Evolutionary conservation across 1,140 invertebrate genomes (phyloP), one percentile per base, ranked within the genome.

Genomic region (Drosophila repleta): DNA sequence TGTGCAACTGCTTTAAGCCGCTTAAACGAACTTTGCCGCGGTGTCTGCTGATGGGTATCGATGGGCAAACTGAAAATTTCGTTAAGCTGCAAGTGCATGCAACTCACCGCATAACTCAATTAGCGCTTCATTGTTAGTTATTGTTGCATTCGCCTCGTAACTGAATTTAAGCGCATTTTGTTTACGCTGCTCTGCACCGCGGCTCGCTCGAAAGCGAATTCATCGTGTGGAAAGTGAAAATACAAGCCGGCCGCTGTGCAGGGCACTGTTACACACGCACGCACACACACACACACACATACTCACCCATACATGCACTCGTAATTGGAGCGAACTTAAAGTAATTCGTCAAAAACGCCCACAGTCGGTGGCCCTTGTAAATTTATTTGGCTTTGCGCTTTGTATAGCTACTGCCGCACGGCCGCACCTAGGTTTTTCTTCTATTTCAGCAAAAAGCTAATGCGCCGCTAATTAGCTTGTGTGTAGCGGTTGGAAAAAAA

Each of bases 401-500:
- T 77, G 61, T 53, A 61, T 46, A 70, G 17, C 74, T 74, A 61
- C 66, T 56, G 49, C 46, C 66, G 82, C 83, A 72, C 39, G 76
- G 62, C 68, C 78, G 77, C 76, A 74, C 81, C 81, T 55, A 65
- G 41, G 64, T 68, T 17, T 32, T 45, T 20, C 11, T 26, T 6
- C 18, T 35, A 35, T 35, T 35, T 35, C 11, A 35, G 32, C 32
- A 35, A 35, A 35, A 35, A 35, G 78, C 67, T 76, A 82, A 82
- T 88, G 79, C 76, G 71, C 61, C 75, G 64, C 83, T 87, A 87
- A 87, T 87, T 87, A 87, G 71, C 58, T 55, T 24, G 55, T 35
- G 41, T 35, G 32, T 29, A 41, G 20, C 10, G 61, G 62, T 15
- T 51, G 69, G 29, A 11, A 26, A 17, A 26, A 24, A 24, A 26